Evolutionary conservation across 2,888 invertebrate genomes (phyloP), one percentile per base, ranked within the genome.

Genomic region (Phaedon cochleariae): DNA sequence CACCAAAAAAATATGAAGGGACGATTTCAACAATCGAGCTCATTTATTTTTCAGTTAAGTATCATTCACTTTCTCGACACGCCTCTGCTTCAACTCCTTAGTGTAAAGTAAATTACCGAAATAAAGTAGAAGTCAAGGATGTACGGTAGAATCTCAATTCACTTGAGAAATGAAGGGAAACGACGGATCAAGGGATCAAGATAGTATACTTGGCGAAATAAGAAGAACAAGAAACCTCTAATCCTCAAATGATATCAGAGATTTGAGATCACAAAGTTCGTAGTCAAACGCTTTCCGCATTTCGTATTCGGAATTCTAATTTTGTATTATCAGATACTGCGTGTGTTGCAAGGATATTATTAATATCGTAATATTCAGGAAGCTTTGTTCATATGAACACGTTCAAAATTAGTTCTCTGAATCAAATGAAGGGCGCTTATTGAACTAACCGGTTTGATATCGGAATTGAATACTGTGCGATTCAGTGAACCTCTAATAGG

Each of bases 161-260:
- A 72, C 72, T 71, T 66, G 73, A 73, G 71, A 67, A 71, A 73
- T 72, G 72, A 62, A 69, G 65, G 67, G 65, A 65, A 64, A 68
- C 54, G 37, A 63, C 62, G 58, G 55, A 57, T 51, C 31, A 22
- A 57, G 15, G 26, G 26, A 26, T 26, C 26, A 7, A 26, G 26
- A 7, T 5, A 26, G 6, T 18, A 45, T 57, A 57, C n/a, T 18
- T 26, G 26, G 57, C 29, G 26, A 22, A n/a, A 45, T 22, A 37
- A 45, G 12, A 41, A 15, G 41, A 41, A 46, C 45, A 48, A 41
- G 46, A 54, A 55, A 48, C 53, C 29, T 31, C 53, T 48, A 49
- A 61, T 62, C 48, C 59, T 65, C 37, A 64, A 62, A 64, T 26
- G 57, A 57, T 65, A 58, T 53, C 64, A 62, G 62, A 62, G 69